Evolutionary conservation across 2,797 vertebrate genomes (phyloP), one percentile per base, ranked within the genome.

Genomic region (Sardinella longiceps): DNA sequence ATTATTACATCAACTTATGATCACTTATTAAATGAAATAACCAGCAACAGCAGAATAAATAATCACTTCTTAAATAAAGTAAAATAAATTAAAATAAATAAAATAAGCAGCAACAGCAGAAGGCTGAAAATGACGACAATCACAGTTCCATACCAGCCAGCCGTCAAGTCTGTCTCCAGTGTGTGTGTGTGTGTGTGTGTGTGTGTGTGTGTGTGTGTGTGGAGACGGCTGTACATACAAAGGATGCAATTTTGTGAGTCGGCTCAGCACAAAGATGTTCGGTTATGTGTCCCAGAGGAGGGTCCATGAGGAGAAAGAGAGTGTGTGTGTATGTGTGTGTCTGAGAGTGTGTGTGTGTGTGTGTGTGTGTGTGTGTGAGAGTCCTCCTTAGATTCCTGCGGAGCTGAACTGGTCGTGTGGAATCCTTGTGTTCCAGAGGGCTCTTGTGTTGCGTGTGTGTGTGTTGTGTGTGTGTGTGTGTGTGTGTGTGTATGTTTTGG

Each of bases 371-470:
- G n/a, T 25, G n/a, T 58, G 56, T 60, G n/a, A 10, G 23, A 9
- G n/a, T 25, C 66, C 33, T 74, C 66, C 33, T 74, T 39, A 74
- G 18, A 74, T 74, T 5, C 30, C 30, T 4, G 30, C 30, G 2
- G 25, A 37, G 66, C 25, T 74, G 66, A 74, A 74, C 30, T 33
- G 30, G 2, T 15, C 66, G 0, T 37, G 93, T 91, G 46, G 95
- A 93, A 63, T 99, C 96, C 93, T 96, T 96, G 90, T 93, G 90
- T 81, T 82, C 82, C 37, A 25, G 83, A 15, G 86, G 84, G 7
- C 81, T 12, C 48, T 51, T 23, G 25, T 12, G 74, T 5, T 15
- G n/a, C 18, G 86, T 94, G 94, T 82, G 86, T 87, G 82, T 82
- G 58, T 46, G 84, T 80, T 37, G 58, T 95, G 9, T 11, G 46